Conservation (phyloP, 2,888 invertebrate genomes). For the Clitarchus hookeri region DNA sequence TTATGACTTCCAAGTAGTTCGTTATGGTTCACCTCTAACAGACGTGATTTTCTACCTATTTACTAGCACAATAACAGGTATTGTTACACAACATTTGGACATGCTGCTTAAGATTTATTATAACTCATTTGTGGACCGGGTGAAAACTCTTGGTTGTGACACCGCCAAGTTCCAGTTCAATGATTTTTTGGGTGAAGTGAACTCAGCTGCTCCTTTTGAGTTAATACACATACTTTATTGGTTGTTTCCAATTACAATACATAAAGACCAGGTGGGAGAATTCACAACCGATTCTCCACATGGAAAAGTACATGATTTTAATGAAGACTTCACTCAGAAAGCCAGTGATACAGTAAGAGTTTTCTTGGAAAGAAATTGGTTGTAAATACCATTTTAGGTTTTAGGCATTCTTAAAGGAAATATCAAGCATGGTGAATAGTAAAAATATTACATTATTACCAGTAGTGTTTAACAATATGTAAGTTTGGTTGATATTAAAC, state of each 20-base stretch:
- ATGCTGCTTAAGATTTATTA: slow-evolving; percentile 61
- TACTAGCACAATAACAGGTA: slow-evolving; percentile 57
- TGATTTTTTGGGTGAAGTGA: slow-evolving; percentile 55
- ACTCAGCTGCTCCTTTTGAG: slow-evolving; percentile 55
- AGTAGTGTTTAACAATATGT: too few species aligned
- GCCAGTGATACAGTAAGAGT: too few species aligned
- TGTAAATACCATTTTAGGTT: too few species aligned
- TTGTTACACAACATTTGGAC: slow-evolving; percentile 56
- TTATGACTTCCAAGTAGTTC: slow-evolving; percentile 63
- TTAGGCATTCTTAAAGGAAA: too few species aligned
- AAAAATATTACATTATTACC: too few species aligned
- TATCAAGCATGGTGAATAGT: too few species aligned
- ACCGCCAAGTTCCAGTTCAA: slow-evolving; percentile 53
- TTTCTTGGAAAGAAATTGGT: too few species aligned
- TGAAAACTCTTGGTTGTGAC: slow-evolving; percentile 54
- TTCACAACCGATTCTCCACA: too few species aligned
- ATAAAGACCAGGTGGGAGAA: not conserved
- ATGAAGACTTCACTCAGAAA: too few species aligned
- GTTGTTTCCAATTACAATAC: not conserved
- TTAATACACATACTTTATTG: slow-evolving; percentile 54
- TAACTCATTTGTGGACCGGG: slow-evolving; percentile 55
- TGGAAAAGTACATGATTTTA: too few species aligned
- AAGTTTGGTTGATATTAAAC: too few species aligned
- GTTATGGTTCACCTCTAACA: slow-evolving; percentile 58
- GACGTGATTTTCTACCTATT: slow-evolving; percentile 63